Conservation (phyloP, 2,113 vertebrate species). For the Montifringilla adamsi region DNA sequence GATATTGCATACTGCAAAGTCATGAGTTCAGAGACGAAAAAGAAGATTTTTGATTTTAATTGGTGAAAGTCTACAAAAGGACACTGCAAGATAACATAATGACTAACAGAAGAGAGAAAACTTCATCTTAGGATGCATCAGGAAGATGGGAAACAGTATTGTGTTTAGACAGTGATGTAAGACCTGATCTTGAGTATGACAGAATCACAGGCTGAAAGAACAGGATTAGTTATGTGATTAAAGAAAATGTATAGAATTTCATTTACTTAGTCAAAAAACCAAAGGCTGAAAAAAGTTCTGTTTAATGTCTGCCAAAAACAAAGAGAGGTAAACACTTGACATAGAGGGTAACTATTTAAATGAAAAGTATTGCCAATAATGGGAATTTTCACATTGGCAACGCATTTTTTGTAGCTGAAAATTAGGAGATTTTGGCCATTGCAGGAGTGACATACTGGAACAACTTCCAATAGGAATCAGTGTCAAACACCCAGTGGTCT, state of each 20-base stretch:
- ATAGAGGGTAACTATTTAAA: not conserved
- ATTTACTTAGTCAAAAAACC: not conserved
- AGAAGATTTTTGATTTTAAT: not conserved
- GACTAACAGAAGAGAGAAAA: not conserved
- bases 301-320: not conserved
- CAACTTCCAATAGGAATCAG: not conserved
- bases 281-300: not conserved
- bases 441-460: not conserved
- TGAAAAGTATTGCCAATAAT: not conserved
- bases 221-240: not conserved
- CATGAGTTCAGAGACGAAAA: not conserved
- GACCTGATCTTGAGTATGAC: not conserved
- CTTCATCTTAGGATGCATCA: not conserved
- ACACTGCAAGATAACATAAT: not conserved
- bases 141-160: not conserved
- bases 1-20: not conserved
- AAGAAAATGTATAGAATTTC: not conserved
- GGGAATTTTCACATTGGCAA: not conserved
- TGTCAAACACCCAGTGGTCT: not conserved
- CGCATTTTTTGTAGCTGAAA: not conserved
- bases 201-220: not conserved
- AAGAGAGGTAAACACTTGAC: not conserved
- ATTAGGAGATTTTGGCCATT: not conserved
- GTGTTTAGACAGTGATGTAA: not conserved
- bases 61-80: not conserved